A percentile compares a stretch with the other conserved stretches of the same genome.
These are phyloP conservation scores for Propithecus deckenii DNA, from an alignment of 2,797 vertebrate genomes.

Conservation along the genomic window DNA sequence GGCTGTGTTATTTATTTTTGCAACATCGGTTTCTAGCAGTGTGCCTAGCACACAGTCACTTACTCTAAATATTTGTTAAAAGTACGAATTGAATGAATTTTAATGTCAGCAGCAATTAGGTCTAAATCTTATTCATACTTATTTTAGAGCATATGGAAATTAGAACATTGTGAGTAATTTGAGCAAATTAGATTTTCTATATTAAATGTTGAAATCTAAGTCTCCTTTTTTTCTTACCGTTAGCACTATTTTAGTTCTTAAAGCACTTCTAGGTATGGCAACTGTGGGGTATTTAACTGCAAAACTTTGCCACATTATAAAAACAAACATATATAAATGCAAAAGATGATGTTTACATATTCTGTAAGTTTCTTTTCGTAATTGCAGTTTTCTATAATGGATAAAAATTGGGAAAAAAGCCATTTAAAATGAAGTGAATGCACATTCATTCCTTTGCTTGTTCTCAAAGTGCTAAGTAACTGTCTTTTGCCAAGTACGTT, in stretches of 20 bases:
- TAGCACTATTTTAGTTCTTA: neutral
- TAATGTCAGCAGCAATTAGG: conserved; percentile 45
- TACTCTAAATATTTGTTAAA: conserved; percentile 49
- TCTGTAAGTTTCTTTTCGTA: neutral
- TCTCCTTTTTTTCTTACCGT: neutral
- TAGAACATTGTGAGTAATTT: conserved; percentile 50
- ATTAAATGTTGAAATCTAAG: conserved; percentile 38
- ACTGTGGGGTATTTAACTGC: conserved; percentile 25
- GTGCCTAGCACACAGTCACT: neutral
- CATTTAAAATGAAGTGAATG: neutral
- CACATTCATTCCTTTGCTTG: neutral
- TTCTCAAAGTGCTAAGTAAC: neutral
- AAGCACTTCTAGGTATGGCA: neutral
- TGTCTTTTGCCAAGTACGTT: neutral
- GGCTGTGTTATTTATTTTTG: neutral
- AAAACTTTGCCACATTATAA: neutral
- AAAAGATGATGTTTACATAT: neutral
- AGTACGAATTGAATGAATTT: conserved; percentile 50
- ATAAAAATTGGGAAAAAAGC: neutral
- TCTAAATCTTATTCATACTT: conserved; percentile 47
- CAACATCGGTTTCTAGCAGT: neutral
- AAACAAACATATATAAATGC: neutral
- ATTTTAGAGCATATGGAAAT: conserved; percentile 54
- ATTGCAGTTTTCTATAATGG: neutral
- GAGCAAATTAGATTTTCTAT: conserved; percentile 32